These are phyloP conservation scores for Vulpes vulpes DNA, from an alignment of 2,113 vertebrate genomes.

Conservation along the genomic window DNA sequence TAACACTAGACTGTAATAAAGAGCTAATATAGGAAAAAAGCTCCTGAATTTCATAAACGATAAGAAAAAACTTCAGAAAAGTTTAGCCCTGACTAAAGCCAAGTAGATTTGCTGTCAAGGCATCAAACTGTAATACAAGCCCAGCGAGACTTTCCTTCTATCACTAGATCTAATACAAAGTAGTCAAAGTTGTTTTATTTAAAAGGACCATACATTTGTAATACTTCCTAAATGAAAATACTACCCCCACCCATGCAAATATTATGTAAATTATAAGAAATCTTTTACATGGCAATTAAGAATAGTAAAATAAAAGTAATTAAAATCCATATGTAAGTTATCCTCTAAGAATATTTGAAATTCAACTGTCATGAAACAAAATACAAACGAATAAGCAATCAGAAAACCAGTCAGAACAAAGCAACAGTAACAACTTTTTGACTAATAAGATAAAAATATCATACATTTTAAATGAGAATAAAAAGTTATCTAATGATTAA, in stretches of 20 bases:
- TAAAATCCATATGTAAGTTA: slow-evolving; percentile 18
- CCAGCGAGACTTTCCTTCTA: neutral
- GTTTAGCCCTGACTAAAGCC: neutral
- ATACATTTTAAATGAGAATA: neutral
- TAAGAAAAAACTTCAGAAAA: slow-evolving; percentile 5
- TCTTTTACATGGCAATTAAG: neutral
- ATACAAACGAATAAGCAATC: neutral
- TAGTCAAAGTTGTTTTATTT: neutral
- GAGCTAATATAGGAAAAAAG: neutral
- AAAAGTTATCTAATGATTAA: neutral
- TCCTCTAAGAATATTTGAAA: neutral
- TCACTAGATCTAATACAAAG: neutral
- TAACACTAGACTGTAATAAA: neutral
- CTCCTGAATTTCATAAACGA: neutral
- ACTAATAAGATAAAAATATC: neutral
- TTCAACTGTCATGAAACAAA: neutral
- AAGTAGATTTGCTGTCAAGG: neutral
- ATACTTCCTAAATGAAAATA: slow-evolving; percentile 11
- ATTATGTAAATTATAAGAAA: neutral
- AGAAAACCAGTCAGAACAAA: neutral
- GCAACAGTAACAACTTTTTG: neutral
- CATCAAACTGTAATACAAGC: neutral
- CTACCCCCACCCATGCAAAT: neutral
- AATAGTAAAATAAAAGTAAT: slow-evolving; percentile 14
- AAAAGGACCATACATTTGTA: neutral